Evolutionary conservation across 2,113 vertebrate species (phyloP).

Genomic region (Toxotes chatareus): DNA sequence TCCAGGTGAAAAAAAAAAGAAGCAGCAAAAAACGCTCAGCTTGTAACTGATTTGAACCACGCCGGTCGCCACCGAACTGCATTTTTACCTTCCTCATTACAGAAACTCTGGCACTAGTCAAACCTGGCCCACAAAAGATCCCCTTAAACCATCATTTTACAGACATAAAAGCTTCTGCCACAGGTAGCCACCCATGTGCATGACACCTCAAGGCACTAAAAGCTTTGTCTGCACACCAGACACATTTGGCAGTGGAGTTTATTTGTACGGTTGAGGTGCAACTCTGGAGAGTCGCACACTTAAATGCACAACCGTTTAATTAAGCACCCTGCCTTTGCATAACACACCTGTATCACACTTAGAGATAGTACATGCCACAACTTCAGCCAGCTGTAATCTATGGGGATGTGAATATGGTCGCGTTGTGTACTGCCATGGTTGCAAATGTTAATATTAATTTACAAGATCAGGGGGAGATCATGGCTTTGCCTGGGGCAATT

Average conservation of each 20-base stretch:
- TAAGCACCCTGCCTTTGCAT: conserved; percentile 15
- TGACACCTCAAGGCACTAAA: conserved; percentile 22
- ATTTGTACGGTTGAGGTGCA: not conserved
- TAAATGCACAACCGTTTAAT: conserved; percentile 1
- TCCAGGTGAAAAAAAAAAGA: conserved; percentile 38
- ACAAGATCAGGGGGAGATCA: conserved; percentile 10
- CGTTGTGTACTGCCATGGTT: not conserved
- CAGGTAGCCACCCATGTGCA: conserved; percentile 53
- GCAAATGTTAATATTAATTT: conserved; percentile 31
- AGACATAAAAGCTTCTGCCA: conserved; percentile 42
- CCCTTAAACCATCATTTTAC: conserved; percentile 11
- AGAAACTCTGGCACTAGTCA: not conserved
- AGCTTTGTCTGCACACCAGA: conserved; percentile 30
- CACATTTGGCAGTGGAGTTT: conserved; percentile 9
- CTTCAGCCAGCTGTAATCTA: not conserved
- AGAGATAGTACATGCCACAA: not conserved
- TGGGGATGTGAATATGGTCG: not conserved
- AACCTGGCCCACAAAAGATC: not conserved
- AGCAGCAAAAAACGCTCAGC: conserved; percentile 20
- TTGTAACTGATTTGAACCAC: conserved; percentile 25
- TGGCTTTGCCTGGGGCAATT: conserved; percentile 29
- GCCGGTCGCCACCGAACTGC: not conserved
- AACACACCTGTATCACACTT: not conserved
- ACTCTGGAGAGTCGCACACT: conserved; percentile 20
- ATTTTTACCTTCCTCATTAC: conserved; percentile 18